Evolutionary conservation across 2,888 invertebrate species (phyloP), one percentile per base, ranked within the genome.

Genomic region (Creontiades dilutus): DNA sequence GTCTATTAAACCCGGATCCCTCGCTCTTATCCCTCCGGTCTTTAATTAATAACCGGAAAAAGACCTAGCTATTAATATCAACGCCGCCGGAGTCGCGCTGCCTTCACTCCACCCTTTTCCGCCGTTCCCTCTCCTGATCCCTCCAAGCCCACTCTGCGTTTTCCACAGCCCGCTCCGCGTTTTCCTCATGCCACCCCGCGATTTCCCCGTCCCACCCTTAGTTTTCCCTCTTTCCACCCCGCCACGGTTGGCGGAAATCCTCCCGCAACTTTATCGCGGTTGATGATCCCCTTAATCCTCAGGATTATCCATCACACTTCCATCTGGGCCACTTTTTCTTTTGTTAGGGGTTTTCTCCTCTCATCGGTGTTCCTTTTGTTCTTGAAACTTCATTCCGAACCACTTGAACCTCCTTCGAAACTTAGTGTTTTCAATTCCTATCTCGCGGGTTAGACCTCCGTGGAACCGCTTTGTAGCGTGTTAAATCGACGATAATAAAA

Each of bases 11-110:
- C n/a, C 68, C 82, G 55, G n/a, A 82, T 82, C 55, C 82, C 47
- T 52, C 52, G 52, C 46, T 82, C 82, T 82, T 82, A 82, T 82
- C 82, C 81, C 27, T 12, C 78, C 27, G 52, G 23, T 19, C 82
- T 82, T 82, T 82, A 82, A 82, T 82, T 82, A 82, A 82, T 82
- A 82, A 82, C 82, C 82, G 82, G 82, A 82, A 82, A 82, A 82
- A 82, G 82, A 82, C 82, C 23, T 4, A 82, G 82, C 82, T 82
- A 52, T 82, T 82, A 82, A 82, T 82, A 82, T 52, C 82, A 23
- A 48, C 5, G 78, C 68, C 3, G 12, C n/a, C 11, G 19, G 23
- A 19, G 12, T 52, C 23, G 68, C 68, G 16, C 52, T 7, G 13
- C 52, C 52, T 16, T 52, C 52, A 13, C 52, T 11, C 52, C 48